These are phyloP conservation scores for Esox masquinongy DNA, from an alignment of 2,797 vertebrate genomes.

Conservation along the genomic window DNA sequence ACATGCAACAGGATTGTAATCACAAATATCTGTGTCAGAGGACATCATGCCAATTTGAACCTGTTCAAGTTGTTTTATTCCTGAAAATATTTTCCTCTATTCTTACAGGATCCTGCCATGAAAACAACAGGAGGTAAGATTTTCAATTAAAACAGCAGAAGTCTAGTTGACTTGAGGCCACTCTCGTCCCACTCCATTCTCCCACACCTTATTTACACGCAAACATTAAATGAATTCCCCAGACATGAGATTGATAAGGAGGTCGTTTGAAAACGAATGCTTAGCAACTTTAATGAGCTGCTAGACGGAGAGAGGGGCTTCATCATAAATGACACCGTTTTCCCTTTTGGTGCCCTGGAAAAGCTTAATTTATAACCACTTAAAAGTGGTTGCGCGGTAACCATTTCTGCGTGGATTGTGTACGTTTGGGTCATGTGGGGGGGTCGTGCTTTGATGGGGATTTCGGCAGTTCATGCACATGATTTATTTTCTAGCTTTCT, in stretches of 20 bases:
- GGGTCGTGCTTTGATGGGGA: too few species aligned
- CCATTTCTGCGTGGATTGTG: too few species aligned
- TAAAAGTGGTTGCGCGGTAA: too few species aligned
- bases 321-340: too few species aligned
- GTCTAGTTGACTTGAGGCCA: background rate
- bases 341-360: too few species aligned
- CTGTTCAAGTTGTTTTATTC: background rate
- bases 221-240: background rate
- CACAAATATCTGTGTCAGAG: background rate
- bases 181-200: background rate
- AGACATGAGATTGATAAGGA: background rate
- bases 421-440: too few species aligned
- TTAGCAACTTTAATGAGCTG: background rate
- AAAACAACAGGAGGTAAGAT: conserved; percentile 4
- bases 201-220: background rate
- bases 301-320: background rate
- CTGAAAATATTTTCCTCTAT: background rate
- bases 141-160: conserved; percentile 3
- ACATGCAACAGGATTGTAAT: too few species aligned
- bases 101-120: background rate
- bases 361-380: too few species aligned
- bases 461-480: too few species aligned
- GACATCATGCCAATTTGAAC: background rate
- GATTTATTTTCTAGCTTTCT: too few species aligned
- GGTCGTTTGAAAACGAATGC: background rate